A percentile compares a stretch with the other conserved stretches of the same genome.
Evolutionary conservation across 2,113 vertebrate species (phyloP).

Genomic region (Noctilio leporinus): DNA sequence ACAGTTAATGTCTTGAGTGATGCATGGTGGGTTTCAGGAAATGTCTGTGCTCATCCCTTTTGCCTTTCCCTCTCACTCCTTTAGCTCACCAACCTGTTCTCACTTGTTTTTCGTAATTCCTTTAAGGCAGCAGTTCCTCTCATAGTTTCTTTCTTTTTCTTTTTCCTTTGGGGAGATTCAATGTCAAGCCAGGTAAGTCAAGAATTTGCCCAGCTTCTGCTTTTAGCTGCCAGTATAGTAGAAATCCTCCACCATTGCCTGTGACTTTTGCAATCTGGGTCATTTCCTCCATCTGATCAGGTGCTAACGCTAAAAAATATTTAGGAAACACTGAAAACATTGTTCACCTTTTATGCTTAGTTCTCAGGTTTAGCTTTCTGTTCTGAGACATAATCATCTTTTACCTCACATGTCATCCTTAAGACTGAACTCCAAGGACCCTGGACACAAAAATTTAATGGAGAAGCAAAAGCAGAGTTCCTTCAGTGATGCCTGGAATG

Average conservation of each 20-base stretch:
- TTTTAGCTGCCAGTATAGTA: not conserved
- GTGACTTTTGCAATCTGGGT: constrained; percentile 27
- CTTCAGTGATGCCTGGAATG: not conserved
- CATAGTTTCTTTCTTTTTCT: not conserved
- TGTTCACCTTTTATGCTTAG: not conserved
- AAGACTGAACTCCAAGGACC: not conserved
- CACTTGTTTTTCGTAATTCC: not conserved
- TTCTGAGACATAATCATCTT: not conserved
- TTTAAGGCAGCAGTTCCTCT: not conserved
- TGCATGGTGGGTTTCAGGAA: not conserved
- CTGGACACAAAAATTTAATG: not conserved
- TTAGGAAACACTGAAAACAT: not conserved
- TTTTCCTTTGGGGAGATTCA: not conserved
- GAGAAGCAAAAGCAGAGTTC: not conserved
- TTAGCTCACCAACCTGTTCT: not conserved
- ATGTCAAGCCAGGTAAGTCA: not conserved
- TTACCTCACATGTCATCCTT: not conserved
- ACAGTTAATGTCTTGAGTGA: not conserved
- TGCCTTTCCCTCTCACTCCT: not conserved
- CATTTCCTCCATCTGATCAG: constrained; percentile 43
- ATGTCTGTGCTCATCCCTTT: not conserved
- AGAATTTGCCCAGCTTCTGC: constrained; percentile 13
- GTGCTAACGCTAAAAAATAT: not conserved
- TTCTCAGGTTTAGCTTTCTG: not conserved
- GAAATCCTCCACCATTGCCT: constrained; percentile 13